Conservation (phyloP, 2,888 invertebrate genomes). For the Darwinula stevensoni region DNA sequence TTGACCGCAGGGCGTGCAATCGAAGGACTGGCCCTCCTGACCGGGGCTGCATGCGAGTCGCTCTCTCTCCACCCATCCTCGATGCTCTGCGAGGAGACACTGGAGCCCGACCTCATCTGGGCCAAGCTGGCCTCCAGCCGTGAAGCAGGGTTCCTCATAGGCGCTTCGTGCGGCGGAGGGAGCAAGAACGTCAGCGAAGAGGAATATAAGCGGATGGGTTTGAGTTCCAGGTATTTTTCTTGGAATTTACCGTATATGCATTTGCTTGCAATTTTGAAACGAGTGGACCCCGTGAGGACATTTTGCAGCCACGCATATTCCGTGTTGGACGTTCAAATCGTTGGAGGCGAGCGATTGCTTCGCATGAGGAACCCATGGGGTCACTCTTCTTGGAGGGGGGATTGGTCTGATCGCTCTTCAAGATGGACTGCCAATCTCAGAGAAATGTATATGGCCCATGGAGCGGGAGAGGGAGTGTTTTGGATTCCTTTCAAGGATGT, state of each 20-base stretch:
- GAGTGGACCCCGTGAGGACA: no score
- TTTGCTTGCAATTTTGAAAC: constrained; percentile 21
- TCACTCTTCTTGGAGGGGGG: constrained; percentile 89
- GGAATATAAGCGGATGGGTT: constrained; percentile 62
- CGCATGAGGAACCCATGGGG: constrained; percentile 95
- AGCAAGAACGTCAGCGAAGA: constrained; percentile 59
- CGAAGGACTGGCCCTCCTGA: constrained; percentile 77
- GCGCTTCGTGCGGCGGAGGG: constrained; percentile 87
- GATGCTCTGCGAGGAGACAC: constrained; percentile 31
- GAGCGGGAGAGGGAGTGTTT: constrained; percentile 67
- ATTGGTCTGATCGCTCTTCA: constrained; percentile 52
- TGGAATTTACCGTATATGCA: constrained; percentile 14
- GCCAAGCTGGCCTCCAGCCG: constrained; percentile 48
- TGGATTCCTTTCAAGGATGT: constrained; percentile 95
- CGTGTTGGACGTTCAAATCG: constrained; percentile 62
- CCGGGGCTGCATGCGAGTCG: constrained; percentile 85
- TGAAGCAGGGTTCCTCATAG: constrained; percentile 85
- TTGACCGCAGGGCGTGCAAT: constrained; percentile 81
- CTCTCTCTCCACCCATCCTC: constrained; percentile 39
- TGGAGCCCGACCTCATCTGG: constrained; percentile 85
- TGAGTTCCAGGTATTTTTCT: constrained; percentile 32
- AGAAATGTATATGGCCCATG: constrained; percentile 43
- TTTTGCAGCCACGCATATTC: constrained; percentile 99
- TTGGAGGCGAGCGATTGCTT: constrained; percentile 32
- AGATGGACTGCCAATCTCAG: constrained; percentile 35